Evolutionary conservation across 1,140 invertebrate genomes (phyloP).

Genomic region (Pseudomyrmex sp.): DNA sequence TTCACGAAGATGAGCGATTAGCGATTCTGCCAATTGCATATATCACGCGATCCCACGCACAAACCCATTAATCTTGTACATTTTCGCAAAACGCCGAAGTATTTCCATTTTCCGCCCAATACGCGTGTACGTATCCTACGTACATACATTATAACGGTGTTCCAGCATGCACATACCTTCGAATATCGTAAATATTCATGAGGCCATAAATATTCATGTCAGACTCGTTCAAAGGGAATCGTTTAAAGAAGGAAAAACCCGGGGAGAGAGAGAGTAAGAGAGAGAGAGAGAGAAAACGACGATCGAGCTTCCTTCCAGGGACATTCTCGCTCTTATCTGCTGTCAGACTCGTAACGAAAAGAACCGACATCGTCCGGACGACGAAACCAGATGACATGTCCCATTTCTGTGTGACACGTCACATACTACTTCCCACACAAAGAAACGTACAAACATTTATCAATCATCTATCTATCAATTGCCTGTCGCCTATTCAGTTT

Average conservation of each 20-base stretch:
- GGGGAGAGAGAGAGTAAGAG: constrained; percentile 59
- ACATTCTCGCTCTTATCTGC: constrained; percentile 66
- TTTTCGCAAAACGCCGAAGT: constrained; percentile 68
- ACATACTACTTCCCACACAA: background rate
- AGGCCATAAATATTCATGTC: constrained; percentile 77
- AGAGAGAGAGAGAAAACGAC: constrained; percentile 55
- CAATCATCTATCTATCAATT: background rate
- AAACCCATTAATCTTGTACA: constrained; percentile 48
- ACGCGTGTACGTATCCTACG: constrained; percentile 35
- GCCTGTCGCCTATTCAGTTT: no score
- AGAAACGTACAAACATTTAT: constrained; percentile 1
- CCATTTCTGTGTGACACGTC: constrained; percentile 28
- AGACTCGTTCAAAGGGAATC: constrained; percentile 71
- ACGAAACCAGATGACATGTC: constrained; percentile 5
- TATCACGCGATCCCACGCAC: background rate
- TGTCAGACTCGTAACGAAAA: constrained; percentile 33
- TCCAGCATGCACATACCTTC: constrained; percentile 68
- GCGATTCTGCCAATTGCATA: constrained; percentile 2
- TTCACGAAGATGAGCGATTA: constrained; percentile 8
- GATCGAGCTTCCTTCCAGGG: constrained; percentile 66
- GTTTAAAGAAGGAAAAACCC: constrained; percentile 74
- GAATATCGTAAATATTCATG: constrained; percentile 79
- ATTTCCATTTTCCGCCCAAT: constrained; percentile 69
- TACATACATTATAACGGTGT: constrained; percentile 51
- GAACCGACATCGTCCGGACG: constrained; percentile 32